Evolutionary conservation across 2,888 invertebrate species (phyloP), one percentile per base, ranked within the genome.

Genomic region (Dromius quadrimaculatus): DNA sequence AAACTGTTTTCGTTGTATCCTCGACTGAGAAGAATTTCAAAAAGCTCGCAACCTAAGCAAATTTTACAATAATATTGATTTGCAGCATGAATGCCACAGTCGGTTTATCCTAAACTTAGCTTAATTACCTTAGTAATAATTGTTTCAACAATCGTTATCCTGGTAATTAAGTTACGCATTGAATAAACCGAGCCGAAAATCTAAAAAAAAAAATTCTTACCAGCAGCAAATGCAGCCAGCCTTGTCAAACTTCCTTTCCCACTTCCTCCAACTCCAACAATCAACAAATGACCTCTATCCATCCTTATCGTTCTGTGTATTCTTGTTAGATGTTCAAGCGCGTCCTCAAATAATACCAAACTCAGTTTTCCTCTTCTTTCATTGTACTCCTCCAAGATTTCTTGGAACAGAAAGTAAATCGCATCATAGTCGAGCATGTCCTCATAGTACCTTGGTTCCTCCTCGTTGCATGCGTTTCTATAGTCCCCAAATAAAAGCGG

Each of bases 391-490:
- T 93, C 93, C 43, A 95, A 80, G 73, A 96, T 93, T 91, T 96
- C 95, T 84, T 92, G 91, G 78, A 96, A 95, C 1, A 97, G 83
- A 75, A 89, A 92, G 79, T 90, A 93, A n/a, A 94, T 89, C 0
- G 95, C 94, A 76, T 94, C 92, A 78, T 94, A 97, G 80, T 97
- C 95, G 4, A 95, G 84, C 9, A 97, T 84, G 79, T 97, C 96
- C 79, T 97, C 96, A 77, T 97, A 97, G 75, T 89, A 88, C 69
- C 96, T 85, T 0, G 89, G 85, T 75, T 94, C 94, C 0, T 88
- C 88, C 77, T 94, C 93, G 73, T 92, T 92, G 22, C 92, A 84
- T 0, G 95, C 92, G 77, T 95, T 95, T 45, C 95, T 86, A 77
- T 92, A 96, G 79, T 97, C 96, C 0, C 96, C 96, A 79, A 91